phyloP scores from a whole-genome alignment of 37 sponge, comb jelly and placozoan genomes.

The Theonella swinhoei region DNA sequence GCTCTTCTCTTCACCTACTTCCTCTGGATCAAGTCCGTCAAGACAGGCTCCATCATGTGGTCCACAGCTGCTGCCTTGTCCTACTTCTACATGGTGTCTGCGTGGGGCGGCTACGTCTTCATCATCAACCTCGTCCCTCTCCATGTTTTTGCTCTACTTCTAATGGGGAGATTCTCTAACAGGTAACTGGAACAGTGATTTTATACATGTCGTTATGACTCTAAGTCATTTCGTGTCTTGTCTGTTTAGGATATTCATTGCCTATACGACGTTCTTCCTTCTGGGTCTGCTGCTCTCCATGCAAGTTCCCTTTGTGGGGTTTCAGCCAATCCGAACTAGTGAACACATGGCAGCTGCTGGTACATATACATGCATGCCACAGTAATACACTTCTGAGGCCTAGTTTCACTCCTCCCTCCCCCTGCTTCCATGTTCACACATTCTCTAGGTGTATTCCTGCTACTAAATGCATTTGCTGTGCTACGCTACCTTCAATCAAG shows the following conservation, averaged over 20 bases:
- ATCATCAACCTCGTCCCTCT: slow-evolving; percentile 98
- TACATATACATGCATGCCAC: not conserved
- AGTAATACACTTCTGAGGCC: not conserved
- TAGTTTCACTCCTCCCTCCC: too few relatives aligned
- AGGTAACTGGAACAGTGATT: slow-evolving; percentile 6
- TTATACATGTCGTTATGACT: not conserved
- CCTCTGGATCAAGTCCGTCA: slow-evolving; percentile 96
- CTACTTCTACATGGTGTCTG: slow-evolving; percentile 99
- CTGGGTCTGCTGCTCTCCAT: slow-evolving; percentile 96
- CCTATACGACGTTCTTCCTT: slow-evolving; percentile 96
- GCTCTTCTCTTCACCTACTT: slow-evolving; percentile 99
- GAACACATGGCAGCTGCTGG: slow-evolving; percentile 99
- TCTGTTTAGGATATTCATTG: slow-evolving; percentile 56
- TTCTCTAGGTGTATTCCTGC: slow-evolving; percentile 39
- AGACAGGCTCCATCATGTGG: slow-evolving; percentile 98
- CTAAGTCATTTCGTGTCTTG: too few relatives aligned
- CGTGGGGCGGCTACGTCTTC: slow-evolving; percentile 99
- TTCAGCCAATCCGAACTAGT: slow-evolving; percentile 97
- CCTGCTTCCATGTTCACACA: not conserved
- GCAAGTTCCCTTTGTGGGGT: slow-evolving; percentile 99
- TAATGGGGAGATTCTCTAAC: slow-evolving; percentile 97
- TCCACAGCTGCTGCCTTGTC: slow-evolving; percentile 85
- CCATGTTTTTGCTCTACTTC: slow-evolving; percentile 90
- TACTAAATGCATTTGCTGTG: slow-evolving; percentile 67
- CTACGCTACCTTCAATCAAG: slow-evolving; percentile 71